Evolutionary conservation across 2,113 vertebrate species (phyloP).

Genomic region (Notothenia coriiceps): DNA sequence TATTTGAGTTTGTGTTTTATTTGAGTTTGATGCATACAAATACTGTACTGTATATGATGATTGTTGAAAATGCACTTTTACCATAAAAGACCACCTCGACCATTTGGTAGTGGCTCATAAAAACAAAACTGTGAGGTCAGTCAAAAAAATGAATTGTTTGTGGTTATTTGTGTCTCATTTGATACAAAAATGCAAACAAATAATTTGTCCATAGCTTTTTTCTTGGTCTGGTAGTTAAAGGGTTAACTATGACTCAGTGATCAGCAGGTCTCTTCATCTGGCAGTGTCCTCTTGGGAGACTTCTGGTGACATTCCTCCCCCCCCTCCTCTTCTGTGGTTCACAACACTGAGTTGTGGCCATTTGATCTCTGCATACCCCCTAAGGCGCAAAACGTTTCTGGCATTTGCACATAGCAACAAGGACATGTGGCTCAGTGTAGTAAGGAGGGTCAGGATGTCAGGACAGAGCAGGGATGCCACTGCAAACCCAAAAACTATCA

Average conservation of each 20-base stretch:
- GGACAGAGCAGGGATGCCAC: background rate
- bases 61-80: too few relatives aligned
- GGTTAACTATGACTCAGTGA: conserved; percentile 38
- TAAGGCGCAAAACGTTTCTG: conserved; percentile 49
- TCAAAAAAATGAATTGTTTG: too few relatives aligned
- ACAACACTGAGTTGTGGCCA: conserved; percentile 45
- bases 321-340: conserved; percentile 40
- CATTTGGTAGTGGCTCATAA: too few relatives aligned
- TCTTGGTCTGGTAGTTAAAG: too few relatives aligned
- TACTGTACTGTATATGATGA: too few relatives aligned
- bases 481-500: conserved; percentile 24
- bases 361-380: conserved; percentile 61
- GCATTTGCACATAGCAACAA: conserved; percentile 57
- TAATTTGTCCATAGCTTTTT: too few relatives aligned
- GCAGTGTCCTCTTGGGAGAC: conserved; percentile 30
- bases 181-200: too few relatives aligned
- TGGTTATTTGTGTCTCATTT: too few relatives aligned
- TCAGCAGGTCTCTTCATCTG: conserved; percentile 48
- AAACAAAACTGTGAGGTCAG: too few relatives aligned
- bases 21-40: too few relatives aligned
- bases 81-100: too few relatives aligned
- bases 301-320: conserved; percentile 21
- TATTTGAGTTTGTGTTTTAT: too few relatives aligned
- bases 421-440: conserved; percentile 10
- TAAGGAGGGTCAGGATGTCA: conserved; percentile 45